phyloP scores from a whole-genome alignment of 2,113 vertebrate genomes.

The Morone chrysops region DNA sequence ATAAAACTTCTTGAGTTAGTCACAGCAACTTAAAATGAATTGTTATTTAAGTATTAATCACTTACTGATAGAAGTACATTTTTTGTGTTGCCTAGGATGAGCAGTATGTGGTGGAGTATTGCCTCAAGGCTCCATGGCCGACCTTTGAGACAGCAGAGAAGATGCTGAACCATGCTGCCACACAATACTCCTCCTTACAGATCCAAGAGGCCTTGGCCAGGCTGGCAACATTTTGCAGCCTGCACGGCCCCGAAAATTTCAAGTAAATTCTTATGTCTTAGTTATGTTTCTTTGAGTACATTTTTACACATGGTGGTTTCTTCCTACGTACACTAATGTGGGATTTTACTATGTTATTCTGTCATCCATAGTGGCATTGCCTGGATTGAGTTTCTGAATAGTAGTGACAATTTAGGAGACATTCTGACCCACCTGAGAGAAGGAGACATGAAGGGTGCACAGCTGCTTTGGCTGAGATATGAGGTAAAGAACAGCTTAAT shows the following conservation, averaged over 20 bases:
- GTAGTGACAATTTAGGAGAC: constrained; percentile 86
- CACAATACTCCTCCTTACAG: constrained; percentile 79
- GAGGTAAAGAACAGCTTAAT: constrained; percentile 83
- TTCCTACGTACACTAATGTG: neutral
- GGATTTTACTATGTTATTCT: constrained; percentile 21
- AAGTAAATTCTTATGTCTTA: constrained; percentile 81
- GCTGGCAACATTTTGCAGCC: constrained; percentile 93
- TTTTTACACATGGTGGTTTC: neutral
- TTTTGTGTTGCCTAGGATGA: constrained; percentile 84
- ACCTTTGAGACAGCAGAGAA: constrained; percentile 92
- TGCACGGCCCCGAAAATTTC: constrained; percentile 90
- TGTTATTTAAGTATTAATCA: neutral
- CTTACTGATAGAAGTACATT: neutral
- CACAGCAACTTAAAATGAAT: neutral
- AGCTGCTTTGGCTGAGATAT: constrained; percentile 95
- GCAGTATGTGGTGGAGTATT: constrained; percentile 94
- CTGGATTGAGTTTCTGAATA: constrained; percentile 96
- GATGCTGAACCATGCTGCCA: constrained; percentile 90
- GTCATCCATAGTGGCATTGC: constrained; percentile 85
- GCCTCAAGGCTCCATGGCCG: constrained; percentile 92
- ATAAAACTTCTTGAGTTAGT: neutral
- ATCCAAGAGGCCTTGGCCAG: constrained; percentile 90
- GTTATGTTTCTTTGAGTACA: neutral
- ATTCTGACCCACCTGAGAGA: constrained; percentile 87
- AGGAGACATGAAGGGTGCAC: constrained; percentile 89